A percentile compares a stretch with the other conserved stretches of the same genome.
Conservation (phyloP, 2,113 vertebrate species). For the Actenoides hombroni region DNA sequence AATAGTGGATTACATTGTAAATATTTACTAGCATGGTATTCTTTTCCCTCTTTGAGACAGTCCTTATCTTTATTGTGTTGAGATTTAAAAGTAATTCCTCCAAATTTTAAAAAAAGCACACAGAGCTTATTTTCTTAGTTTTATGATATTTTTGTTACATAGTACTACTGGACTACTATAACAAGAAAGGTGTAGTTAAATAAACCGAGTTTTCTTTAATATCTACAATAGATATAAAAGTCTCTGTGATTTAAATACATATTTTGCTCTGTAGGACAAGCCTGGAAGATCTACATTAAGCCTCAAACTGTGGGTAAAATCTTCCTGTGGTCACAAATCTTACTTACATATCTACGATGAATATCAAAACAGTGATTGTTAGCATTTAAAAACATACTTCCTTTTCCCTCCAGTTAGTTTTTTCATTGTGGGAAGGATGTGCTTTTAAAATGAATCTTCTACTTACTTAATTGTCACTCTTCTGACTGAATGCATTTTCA, state of each 20-base stretch:
- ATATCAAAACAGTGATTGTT: not conserved
- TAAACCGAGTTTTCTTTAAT: not conserved
- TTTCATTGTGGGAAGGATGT: not conserved
- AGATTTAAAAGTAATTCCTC: not conserved
- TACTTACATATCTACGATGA: not conserved
- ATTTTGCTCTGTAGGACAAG: not conserved
- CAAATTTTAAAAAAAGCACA: not conserved
- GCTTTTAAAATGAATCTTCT: not conserved
- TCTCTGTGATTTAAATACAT: not conserved
- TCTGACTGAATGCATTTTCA: not conserved
- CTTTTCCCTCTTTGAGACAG: not conserved
- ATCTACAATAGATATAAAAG: not conserved
- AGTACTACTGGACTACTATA: not conserved
- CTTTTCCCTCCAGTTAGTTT: not conserved
- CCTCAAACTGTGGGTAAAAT: not conserved
- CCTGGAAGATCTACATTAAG: fast-evolving
- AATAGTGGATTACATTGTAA: not conserved
- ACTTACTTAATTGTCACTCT: not conserved
- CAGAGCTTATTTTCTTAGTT: not conserved
- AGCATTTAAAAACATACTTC: not conserved
- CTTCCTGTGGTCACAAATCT: not conserved
- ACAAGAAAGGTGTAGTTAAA: not conserved
- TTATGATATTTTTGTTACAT: not conserved
- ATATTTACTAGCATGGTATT: not conserved
- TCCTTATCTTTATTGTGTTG: not conserved